These are phyloP conservation scores for Antedon mediterranea DNA, from an alignment of 53 echinoderm and acorn worm genomes.

Conservation along the genomic window DNA sequence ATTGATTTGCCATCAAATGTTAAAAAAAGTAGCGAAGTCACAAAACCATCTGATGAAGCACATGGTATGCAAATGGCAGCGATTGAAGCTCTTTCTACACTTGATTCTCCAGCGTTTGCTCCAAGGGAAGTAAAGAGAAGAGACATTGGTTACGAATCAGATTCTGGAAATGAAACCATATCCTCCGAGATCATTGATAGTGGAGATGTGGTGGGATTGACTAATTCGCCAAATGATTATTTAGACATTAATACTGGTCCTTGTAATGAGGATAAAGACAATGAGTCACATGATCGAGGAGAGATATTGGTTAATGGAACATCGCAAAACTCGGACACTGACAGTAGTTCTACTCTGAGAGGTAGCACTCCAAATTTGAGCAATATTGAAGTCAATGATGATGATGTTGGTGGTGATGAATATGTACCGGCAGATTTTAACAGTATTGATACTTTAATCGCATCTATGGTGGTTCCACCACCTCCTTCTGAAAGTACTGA, in stretches of 20 bases:
- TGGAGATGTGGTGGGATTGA: slow-evolving; percentile 31
- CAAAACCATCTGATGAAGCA: slow-evolving; percentile 58
- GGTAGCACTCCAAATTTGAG: slow-evolving; percentile 64
- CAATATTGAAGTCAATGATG: slow-evolving; percentile 33
- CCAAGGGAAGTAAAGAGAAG: slow-evolving; percentile 15
- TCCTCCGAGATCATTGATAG: slow-evolving; percentile 82
- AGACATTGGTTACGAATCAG: slow-evolving; percentile 65
- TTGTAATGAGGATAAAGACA: background rate
- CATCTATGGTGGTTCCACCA: slow-evolving; percentile 44
- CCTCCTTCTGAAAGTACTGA: slow-evolving; percentile 30
- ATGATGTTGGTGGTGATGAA: background rate
- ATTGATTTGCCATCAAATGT: slow-evolving; percentile 77
- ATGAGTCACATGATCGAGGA: background rate
- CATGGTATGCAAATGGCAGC: slow-evolving; percentile 87
- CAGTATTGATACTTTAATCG: slow-evolving; percentile 43
- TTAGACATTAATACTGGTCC: slow-evolving; percentile 5
- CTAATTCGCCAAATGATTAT: slow-evolving; percentile 55
- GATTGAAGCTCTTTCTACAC: slow-evolving; percentile 52
- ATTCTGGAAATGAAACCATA: slow-evolving; percentile 96
- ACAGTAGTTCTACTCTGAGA: slow-evolving; percentile 56
- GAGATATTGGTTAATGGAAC: background rate
- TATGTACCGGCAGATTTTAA: background rate
- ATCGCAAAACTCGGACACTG: slow-evolving; percentile 41
- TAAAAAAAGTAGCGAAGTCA: slow-evolving; percentile 1
- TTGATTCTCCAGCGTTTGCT: slow-evolving; percentile 12